Base-by-base conservation (phyloP, 2,888 invertebrate genomes). In the Autographa pulchrina region DNA sequence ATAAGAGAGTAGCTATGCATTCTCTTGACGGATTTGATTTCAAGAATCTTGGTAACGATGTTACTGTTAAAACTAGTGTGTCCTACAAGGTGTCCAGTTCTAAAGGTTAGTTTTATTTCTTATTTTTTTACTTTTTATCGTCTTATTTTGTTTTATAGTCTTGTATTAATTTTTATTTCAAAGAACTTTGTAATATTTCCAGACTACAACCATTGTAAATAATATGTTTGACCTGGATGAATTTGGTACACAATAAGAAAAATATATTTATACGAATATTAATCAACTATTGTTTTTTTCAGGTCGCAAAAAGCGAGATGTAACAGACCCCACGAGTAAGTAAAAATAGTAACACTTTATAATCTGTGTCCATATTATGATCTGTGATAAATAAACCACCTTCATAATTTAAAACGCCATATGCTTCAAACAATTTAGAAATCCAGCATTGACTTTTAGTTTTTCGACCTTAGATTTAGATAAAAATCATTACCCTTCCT, bases 41-140 rank as follows among this genome's bases (percentile, higher is more conserved):
- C 48, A 94, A 94, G 73, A 93, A 95, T 54, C 89, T 96, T 13
- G 96, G 96, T 32, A 93, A 96, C 68, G 97, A 97, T 56, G 97
- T 97, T 35, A 97, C 97, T 0, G 97, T 98, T 14, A 97, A 98
- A 85, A 98, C 98, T 0, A 98, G 98, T 87, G 97, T 98, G 4
- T 98, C 98, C 0, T 98, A 97, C 90, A 96, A 97, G 90, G 97
- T 98, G 75, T 98, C 98, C 85, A 96, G 93, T 76, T 94, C 95
- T 68, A 95, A 95, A 92, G 95, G 95, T 95, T 84, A 85, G 69
- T 18, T 35, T 35, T 35, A 35, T 6, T 6, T 8, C 9, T 35
- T 35, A 6, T 35, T 8, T 35, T 4, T 9, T 8, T 35, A 35
- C 9, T 3, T n/a, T n/a, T n/a, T n/a, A n/a, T n/a, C 25, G 25